Conservation (phyloP, 2,888 invertebrate genomes). For the Electrophaes corylata region DNA sequence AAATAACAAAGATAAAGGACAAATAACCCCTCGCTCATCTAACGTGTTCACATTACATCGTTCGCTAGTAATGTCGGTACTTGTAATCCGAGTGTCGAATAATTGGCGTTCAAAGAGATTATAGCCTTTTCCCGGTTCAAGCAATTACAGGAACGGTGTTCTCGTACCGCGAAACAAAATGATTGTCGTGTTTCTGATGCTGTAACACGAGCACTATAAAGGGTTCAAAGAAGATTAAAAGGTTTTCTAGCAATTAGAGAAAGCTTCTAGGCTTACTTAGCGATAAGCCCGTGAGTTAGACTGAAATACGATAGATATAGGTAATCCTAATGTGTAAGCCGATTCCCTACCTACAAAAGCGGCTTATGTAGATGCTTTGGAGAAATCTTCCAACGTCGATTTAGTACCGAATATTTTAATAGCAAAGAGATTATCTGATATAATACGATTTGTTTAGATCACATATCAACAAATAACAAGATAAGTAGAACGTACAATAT, state of each 20-base stretch:
- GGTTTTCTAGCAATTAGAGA: not conserved
- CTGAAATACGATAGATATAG: not conserved
- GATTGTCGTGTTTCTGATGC: not conserved
- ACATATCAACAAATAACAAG: not conserved
- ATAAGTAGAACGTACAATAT: not conserved
- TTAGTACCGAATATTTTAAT: not conserved
- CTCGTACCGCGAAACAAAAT: not conserved
- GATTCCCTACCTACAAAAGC: slow-evolving; percentile 2
- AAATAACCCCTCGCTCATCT: not conserved
- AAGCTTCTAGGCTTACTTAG: not conserved
- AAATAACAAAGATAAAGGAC: not conserved
- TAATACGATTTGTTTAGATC: not conserved
- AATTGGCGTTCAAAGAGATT: slow-evolving; percentile 1
- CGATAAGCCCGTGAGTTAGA: not conserved
- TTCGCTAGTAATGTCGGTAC: not conserved
- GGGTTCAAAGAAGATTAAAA: not conserved
- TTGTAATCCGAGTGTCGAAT: not conserved
- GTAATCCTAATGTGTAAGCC: slow-evolving; percentile 2
- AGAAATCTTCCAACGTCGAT: not conserved
- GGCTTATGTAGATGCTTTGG: not conserved
- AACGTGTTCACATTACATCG: not conserved
- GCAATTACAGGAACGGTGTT: not conserved
- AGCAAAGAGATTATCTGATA: not conserved
- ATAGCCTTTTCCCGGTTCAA: slow-evolving; percentile 1
- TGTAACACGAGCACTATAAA: not conserved